Evolutionary conservation across 2,113 vertebrate species (phyloP).

Genomic region (Barbus barbus): DNA sequence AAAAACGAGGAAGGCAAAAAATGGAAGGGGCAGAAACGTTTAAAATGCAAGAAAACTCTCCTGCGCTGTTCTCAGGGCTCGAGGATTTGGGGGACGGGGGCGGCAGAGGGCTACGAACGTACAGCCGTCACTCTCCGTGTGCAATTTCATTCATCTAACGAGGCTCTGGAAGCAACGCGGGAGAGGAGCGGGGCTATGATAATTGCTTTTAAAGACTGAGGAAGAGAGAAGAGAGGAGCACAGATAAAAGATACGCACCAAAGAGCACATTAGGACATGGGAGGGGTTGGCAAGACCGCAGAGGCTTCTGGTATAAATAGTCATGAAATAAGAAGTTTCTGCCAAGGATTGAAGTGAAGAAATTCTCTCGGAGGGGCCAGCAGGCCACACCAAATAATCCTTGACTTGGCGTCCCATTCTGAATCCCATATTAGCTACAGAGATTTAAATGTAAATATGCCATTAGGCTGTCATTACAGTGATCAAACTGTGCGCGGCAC

Average conservation of each 20-base stretch:
- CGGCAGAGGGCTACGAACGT: slow-evolving; percentile 38
- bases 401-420: slow-evolving; percentile 97
- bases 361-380: slow-evolving; percentile 94
- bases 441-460: slow-evolving; percentile 99
- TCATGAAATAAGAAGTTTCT: slow-evolving; percentile 98
- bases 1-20: slow-evolving; percentile 35
- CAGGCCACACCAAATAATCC: slow-evolving; percentile 99
- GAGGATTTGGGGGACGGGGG: slow-evolving; percentile 46
- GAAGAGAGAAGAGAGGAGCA: slow-evolving; percentile 73
- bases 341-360: slow-evolving; percentile 93
- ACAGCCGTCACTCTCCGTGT: slow-evolving; percentile 67
- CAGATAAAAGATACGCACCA: slow-evolving; percentile 80
- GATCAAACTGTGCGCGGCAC: slow-evolving; percentile 97
- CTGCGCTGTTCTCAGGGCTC: slow-evolving; percentile 67
- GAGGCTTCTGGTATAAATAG: slow-evolving; percentile 91
- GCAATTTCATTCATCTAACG: slow-evolving; percentile 75
- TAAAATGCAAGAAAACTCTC: slow-evolving; percentile 68
- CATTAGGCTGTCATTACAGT: slow-evolving; percentile 99
- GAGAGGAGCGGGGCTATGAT: slow-evolving; percentile 71
- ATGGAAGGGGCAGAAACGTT: slow-evolving; percentile 44
- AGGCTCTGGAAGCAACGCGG: slow-evolving; percentile 68
- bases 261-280: slow-evolving; percentile 81
- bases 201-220: slow-evolving; percentile 79
- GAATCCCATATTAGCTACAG: slow-evolving; percentile 98
- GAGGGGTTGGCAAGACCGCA: slow-evolving; percentile 69